Evolutionary conservation across 2,888 invertebrate genomes (phyloP).

Genomic region (Epinotia ramella): DNA sequence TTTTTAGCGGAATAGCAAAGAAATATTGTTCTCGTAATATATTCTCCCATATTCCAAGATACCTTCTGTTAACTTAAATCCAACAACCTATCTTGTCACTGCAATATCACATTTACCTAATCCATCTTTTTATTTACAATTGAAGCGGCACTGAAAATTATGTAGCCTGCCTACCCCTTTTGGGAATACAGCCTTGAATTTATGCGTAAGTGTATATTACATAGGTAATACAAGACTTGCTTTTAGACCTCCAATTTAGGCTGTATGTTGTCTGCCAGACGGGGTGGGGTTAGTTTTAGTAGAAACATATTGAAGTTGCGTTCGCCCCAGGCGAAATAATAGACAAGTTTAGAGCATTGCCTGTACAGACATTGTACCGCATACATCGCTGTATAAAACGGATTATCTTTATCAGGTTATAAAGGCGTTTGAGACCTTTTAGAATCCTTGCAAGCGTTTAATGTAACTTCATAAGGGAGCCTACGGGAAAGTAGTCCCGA

Average conservation of each 20-base stretch:
- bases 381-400: not conserved
- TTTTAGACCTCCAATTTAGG: not conserved
- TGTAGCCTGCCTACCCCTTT: no score
- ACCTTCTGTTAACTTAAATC: no score
- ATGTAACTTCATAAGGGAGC: slow-evolving; percentile 76
- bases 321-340: slow-evolving; percentile 64
- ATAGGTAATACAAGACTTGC: not conserved
- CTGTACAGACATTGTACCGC: slow-evolving; percentile 52
- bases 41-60: no score
- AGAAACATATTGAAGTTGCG: slow-evolving; percentile 50
- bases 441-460: slow-evolving; percentile 63
- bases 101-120: no score
- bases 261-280: not conserved
- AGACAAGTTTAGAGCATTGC: slow-evolving; percentile 61
- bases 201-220: no score
- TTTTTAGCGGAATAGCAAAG: no score
- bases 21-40: no score
- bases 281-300: not conserved
- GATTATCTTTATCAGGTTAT: not conserved
- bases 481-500: slow-evolving; percentile 59
- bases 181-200: no score
- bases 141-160: no score
- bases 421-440: slow-evolving; percentile 13
- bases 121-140: no score
- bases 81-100: no score